These are phyloP conservation scores for Eupithecia insigniata DNA, from an alignment of 2,888 invertebrate species.

Conservation along the genomic window DNA sequence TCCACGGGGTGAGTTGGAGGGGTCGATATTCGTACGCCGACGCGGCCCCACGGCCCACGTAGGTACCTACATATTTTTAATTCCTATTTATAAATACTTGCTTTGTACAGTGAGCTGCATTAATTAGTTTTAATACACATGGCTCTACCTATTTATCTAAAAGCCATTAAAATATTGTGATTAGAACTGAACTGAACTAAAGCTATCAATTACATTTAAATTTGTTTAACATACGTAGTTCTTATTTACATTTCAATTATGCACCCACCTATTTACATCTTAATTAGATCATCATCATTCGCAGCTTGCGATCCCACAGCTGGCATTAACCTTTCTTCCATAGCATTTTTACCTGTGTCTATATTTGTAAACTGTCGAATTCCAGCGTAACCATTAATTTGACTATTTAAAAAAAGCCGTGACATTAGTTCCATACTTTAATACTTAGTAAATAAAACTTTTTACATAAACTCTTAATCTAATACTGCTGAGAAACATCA, in stretches of 20 bases:
- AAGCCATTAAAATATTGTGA: not conserved
- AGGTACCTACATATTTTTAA: too few relatives aligned
- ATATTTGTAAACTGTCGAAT: too few relatives aligned
- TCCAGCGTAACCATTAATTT: too few relatives aligned
- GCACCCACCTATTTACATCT: not conserved
- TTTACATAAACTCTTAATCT: conserved; percentile 20
- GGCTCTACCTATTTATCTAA: not conserved
- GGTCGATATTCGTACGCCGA: too few relatives aligned
- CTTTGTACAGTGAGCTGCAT: not conserved
- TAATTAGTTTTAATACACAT: not conserved
- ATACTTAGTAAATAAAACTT: conserved; percentile 36
- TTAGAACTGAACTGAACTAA: not conserved
- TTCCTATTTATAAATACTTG: not conserved
- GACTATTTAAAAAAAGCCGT: not conserved
- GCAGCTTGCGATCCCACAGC: not conserved
- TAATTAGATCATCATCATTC: conserved; percentile 2
- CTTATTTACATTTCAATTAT: not conserved
- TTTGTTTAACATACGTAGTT: not conserved
- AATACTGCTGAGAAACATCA: conserved; percentile 26
- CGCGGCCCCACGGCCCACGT: too few relatives aligned
- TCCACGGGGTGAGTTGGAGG: too few relatives aligned
- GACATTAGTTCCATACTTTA: not conserved
- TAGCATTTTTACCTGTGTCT: too few relatives aligned
- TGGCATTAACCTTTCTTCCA: not conserved
- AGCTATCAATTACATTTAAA: not conserved